Base-by-base conservation (phyloP, 2,888 invertebrate genomes). In the Sinelater perroti region DNA sequence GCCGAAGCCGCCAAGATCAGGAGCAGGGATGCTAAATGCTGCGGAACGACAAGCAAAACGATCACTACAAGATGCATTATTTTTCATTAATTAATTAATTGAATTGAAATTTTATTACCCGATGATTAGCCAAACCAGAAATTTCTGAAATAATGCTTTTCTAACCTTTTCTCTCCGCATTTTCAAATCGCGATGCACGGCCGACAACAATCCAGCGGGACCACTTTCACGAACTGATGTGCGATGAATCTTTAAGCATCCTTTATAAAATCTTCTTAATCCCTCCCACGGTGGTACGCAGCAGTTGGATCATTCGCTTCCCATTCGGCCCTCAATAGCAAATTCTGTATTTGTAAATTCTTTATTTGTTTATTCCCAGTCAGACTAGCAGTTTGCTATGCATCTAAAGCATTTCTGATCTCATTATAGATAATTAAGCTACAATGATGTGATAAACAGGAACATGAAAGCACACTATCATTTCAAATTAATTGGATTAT, bases 151-250 rank as follows among this genome's bases (percentile, higher is more conserved):
- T n/a, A n/a, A n/a, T n/a, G n/a, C n/a, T n/a, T 36, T 36, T 20
- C 40, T n/a, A 26, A 40, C 40, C 24, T 40, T 40, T 8, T 38
- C 21, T 11, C 11, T 1, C 2, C 4, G 3, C 40, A 24, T 24
- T 40, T 40, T 16, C 14, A 40, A 40, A 40, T 40, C 24, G 1
- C 24, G 24, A 24, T 40, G 24, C 40, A 40, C 40, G 24, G 16
- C 21, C 18, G 24, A 40, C 40, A 40, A 40, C 40, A 40, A 24
- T 5, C 66, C 64, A 63, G 56, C 51, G 63, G 62, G 61, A 69
- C 65, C 62, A 71, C 73, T 73, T 73, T 73, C 73, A 72, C 73
- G 60, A 57, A 72, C 72, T 71, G 67, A 60, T 63, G 61, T 59
- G 52, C 38, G 63, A 68, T 64, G 66, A 69, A 70, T 71, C 70